phyloP scores from a whole-genome alignment of 2,797 vertebrate genomes.

The Scolopax bukidnonensis region DNA sequence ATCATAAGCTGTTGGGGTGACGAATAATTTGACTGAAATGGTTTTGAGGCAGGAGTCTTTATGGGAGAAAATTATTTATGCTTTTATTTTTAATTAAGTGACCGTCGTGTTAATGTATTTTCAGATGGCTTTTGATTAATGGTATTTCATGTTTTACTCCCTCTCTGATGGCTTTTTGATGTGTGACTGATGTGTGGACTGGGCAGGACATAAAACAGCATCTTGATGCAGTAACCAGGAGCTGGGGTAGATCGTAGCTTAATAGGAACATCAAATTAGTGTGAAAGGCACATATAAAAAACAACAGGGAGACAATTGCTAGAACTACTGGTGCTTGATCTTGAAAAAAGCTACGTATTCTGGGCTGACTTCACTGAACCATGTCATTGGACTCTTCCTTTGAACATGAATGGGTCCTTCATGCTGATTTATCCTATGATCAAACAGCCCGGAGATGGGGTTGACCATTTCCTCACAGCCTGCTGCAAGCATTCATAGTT shows the following conservation, averaged over 20 bases:
- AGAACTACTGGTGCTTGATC: not conserved
- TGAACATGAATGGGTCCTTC: not conserved
- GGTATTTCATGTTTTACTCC: slow-evolving; percentile 27
- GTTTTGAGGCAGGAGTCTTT: not conserved
- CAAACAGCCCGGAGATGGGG: not conserved
- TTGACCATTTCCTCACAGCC: not conserved
- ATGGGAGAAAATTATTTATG: not conserved
- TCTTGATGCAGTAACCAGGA: not conserved
- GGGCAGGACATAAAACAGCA: not conserved
- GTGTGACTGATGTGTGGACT: not conserved
- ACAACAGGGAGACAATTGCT: not conserved
- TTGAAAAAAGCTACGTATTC: not conserved
- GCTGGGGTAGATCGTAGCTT: not conserved
- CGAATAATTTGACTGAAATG: not conserved
- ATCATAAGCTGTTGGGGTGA: not conserved
- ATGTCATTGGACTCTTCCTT: not conserved
- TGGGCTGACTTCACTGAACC: not conserved
- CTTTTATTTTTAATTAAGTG: slow-evolving; percentile 57
- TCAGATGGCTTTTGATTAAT: slow-evolving; percentile 27
- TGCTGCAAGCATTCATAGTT: not conserved
- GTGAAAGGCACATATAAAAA: not conserved
- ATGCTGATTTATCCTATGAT: not conserved
- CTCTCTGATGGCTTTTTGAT: not conserved
- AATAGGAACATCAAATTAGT: not conserved
- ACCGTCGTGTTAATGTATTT: not conserved